Base-by-base conservation (phyloP, 1,140 invertebrate species). In the Drosophila orosa region DNA sequence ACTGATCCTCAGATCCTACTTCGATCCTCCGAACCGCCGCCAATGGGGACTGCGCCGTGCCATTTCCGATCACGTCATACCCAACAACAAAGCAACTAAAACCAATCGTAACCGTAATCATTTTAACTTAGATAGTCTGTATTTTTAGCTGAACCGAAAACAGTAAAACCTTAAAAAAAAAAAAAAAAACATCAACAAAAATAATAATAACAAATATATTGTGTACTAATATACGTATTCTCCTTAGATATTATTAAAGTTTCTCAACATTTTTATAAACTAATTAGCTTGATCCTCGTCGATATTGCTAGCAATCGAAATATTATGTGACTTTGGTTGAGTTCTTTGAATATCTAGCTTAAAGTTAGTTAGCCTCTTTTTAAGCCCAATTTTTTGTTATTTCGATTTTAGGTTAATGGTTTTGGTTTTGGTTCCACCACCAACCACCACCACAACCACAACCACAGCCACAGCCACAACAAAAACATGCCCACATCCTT, bases 61-160 rank as follows among this genome's bases (percentile, higher is more conserved):
- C 62, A 68, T 68, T 67, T 65, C 63, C 66, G 63, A 71, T 71
- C 68, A 72, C 54, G 39, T 71, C 68, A 72, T 72, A 72, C 65
- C 52, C 68, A 44, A 52, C 63, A 67, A n/a, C n/a, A n/a, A n/a
- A 67, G 47, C 63, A 66, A 67, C 60, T 50, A 66, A 61, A 69
- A 56, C 61, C 67, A 68, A 68, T 68, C 65, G 61, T 52, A 71
- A 71, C 60, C 60, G 42, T 56, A 39, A 39, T 58, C 62, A 74
- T 55, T 59, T 60, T n/a, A n/a, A 68, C 24, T 55, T 76, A 76
- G 62, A 42, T 81, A 65, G 72, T 81, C 66, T 81, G 60, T 81
- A 80, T 73, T 68, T 54, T 72, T 79, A 79, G 76, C 42, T 67
- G 55, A 78, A 67, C 45, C 47, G 40, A 74, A 48, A 66, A 27